Conservation (phyloP, 2,797 vertebrate genomes). For the Apodemus agrarius region DNA sequence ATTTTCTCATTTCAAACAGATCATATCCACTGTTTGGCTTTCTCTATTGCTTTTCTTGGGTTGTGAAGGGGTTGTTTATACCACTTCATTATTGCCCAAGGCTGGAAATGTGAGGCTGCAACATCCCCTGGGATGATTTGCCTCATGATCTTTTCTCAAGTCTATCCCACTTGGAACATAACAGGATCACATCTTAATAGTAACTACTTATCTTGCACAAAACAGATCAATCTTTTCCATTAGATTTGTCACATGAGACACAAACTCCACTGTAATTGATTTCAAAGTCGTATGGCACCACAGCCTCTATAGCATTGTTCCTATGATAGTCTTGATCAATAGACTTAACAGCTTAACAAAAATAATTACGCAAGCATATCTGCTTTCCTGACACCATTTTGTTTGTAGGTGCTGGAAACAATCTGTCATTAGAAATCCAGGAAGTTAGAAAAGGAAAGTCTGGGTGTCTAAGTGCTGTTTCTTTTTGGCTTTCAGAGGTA, state of each 20-base stretch:
- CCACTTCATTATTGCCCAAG: conserved; percentile 44
- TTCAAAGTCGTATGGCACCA: conserved; percentile 81
- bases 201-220: conserved; percentile 83
- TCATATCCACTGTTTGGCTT: conserved; percentile 6
- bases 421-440: conserved; percentile 22
- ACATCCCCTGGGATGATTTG: not conserved
- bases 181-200: conserved; percentile 85
- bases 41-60: not conserved
- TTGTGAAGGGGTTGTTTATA: not conserved
- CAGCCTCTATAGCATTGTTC: conserved; percentile 73
- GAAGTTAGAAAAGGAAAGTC: conserved; percentile 53
- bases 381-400: conserved; percentile 71
- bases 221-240: conserved; percentile 87
- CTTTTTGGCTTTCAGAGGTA: conserved; percentile 60
- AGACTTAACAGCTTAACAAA: conserved; percentile 74
- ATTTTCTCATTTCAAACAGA: conserved; percentile 1
- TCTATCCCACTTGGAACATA: conserved; percentile 80
- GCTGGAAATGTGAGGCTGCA: conserved; percentile 21
- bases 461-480: conserved; percentile 39
- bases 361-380: conserved; percentile 72
- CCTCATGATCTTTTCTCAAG: conserved; percentile 64
- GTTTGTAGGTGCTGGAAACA: conserved; percentile 69
- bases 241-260: conserved; percentile 84
- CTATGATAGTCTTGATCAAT: conserved; percentile 77
- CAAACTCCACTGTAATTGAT: conserved; percentile 84